A percentile compares a stretch with the other conserved stretches of the same genome.
Conservation (phyloP, 2,888 invertebrate genomes). For the Lycocerus yunnanus region DNA sequence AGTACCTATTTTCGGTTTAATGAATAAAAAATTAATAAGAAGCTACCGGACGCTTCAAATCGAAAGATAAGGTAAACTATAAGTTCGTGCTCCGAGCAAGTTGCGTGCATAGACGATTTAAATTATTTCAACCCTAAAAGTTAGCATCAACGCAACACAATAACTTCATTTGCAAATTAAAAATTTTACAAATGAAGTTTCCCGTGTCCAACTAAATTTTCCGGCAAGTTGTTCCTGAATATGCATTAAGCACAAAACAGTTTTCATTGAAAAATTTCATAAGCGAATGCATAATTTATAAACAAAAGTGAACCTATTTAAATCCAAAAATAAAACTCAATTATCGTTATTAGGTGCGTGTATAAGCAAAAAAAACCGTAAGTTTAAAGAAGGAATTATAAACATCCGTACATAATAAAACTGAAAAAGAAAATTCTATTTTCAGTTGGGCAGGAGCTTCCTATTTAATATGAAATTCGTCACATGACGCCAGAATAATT, state of each 20-base stretch:
- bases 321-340: neutral
- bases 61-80: too few species aligned
- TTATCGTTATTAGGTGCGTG: neutral
- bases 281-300: neutral
- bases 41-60: too few species aligned
- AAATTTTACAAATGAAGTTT: neutral
- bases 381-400: neutral
- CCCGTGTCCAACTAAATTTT: neutral
- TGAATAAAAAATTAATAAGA: neutral
- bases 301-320: neutral
- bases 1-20: neutral
- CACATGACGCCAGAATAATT: neutral
- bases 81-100: neutral
- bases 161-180: neutral
- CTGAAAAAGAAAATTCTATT: neutral
- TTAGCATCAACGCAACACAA: too few species aligned
- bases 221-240: neutral
- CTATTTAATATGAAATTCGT: neutral
- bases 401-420: neutral
- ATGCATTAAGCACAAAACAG: neutral
- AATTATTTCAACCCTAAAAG: neutral
- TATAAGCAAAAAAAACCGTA: neutral
- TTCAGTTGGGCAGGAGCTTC: neutral
- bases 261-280: neutral
- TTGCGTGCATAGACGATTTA: neutral